Conservation (phyloP, 2,113 vertebrate genomes). For the Microtus pennsylvanicus region DNA sequence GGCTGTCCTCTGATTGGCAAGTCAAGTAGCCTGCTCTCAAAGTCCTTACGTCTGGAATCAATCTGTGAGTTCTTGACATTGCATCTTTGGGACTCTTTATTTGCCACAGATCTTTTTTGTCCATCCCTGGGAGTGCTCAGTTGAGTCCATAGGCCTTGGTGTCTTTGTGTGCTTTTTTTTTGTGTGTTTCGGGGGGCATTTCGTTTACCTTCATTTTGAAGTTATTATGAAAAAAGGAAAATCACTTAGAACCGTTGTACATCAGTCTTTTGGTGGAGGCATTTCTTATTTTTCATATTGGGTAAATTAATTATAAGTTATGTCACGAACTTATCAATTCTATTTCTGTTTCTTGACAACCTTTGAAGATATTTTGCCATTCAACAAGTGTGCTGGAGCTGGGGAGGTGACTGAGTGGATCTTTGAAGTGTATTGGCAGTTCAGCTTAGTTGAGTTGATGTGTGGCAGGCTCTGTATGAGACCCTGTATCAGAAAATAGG, state of each 20-base stretch:
- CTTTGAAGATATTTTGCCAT: conserved; percentile 28
- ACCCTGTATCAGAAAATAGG: not conserved
- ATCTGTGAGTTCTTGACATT: not conserved
- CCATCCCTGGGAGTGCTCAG: not conserved
- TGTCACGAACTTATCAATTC: not conserved
- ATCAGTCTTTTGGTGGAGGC: not conserved
- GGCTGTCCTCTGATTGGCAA: not conserved
- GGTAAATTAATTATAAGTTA: conserved; percentile 5
- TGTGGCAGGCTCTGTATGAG: not conserved
- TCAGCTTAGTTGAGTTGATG: not conserved
- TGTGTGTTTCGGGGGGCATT: not conserved
- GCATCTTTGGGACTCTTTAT: not conserved
- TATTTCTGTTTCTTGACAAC: conserved; percentile 12
- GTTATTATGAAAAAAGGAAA: conserved; percentile 7
- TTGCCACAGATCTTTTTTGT: not conserved
- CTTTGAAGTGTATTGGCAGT: not conserved
- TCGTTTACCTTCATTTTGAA: not conserved
- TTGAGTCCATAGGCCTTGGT: not conserved
- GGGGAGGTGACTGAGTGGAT: not conserved
- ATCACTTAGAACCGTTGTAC: not conserved
- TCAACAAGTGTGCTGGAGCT: not conserved
- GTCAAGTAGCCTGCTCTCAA: not conserved
- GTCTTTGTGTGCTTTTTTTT: conserved; percentile 1
- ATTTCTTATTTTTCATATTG: not conserved
- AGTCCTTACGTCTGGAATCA: not conserved